phyloP scores from a whole-genome alignment of 1,140 invertebrate genomes.

The Scylla paramamosain region DNA sequence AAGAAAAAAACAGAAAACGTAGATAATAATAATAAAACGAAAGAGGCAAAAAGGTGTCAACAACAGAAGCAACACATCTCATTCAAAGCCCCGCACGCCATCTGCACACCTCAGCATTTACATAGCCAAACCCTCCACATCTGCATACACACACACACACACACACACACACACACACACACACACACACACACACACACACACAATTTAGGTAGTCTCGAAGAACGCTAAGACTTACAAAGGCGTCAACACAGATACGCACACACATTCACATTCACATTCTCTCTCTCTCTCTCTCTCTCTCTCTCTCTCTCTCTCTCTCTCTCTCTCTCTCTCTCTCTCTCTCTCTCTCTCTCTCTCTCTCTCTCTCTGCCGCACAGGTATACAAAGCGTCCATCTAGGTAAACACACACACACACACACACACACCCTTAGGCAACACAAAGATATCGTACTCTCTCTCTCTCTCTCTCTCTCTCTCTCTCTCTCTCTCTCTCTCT shows the following conservation, averaged over 20 bases:
- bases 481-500: neutral
- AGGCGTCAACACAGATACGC: neutral
- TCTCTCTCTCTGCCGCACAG: no score
- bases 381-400: no score
- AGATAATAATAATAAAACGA: no score
- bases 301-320: neutral
- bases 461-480: neutral
- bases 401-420: slow-evolving; percentile 27
- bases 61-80: neutral
- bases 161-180: slow-evolving; percentile 18
- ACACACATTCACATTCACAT: slow-evolving; percentile 3
- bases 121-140: neutral
- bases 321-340: neutral
- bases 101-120: neutral
- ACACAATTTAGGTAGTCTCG: neutral
- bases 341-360: neutral
- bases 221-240: neutral
- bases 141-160: neutral
- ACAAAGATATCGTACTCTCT: neutral
- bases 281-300: neutral
- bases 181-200: slow-evolving; percentile 37
- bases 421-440: neutral
- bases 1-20: no score
- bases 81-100: neutral
- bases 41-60: no score